These are phyloP conservation scores for Anolis carolinensis DNA, from an alignment of 2,113 vertebrate genomes.

Conservation along the genomic window DNA sequence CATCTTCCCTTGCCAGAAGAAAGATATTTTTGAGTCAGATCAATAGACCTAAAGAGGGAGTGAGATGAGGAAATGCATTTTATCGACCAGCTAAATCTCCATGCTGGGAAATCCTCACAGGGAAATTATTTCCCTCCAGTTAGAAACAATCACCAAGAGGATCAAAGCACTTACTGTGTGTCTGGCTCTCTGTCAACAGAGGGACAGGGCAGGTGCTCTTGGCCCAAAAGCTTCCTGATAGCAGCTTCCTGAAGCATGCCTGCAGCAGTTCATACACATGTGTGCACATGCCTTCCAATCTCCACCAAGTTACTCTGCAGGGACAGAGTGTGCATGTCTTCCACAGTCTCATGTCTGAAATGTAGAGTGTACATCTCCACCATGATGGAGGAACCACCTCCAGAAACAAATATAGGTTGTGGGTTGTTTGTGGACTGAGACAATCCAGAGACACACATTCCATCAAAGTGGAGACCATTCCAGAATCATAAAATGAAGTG, in stretches of 20 bases:
- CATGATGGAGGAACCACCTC: no score
- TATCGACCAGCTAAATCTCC: slow-evolving; percentile 42
- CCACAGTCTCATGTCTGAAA: not conserved
- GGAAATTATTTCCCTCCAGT: slow-evolving; percentile 42
- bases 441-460: no score
- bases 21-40: slow-evolving; percentile 40
- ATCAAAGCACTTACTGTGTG: slow-evolving; percentile 24
- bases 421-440: not conserved
- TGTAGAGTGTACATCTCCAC: not conserved
- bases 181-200: not conserved
- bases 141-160: slow-evolving; percentile 42
- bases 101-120: slow-evolving; percentile 44
- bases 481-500: not conserved
- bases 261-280: not conserved
- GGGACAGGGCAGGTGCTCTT: accelerated
- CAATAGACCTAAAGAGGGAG: slow-evolving; percentile 29
- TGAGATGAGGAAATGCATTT: slow-evolving; percentile 61
- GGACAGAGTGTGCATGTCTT: not conserved
- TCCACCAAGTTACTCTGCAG: no score
- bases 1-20: slow-evolving; percentile 28
- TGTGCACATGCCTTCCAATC: no score
- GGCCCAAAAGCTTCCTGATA: not conserved
- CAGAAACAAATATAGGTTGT: not conserved
- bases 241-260: accelerated
- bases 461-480: not conserved